Conservation (phyloP, 2,113 vertebrate genomes). For the Camarhynchus parvulus region DNA sequence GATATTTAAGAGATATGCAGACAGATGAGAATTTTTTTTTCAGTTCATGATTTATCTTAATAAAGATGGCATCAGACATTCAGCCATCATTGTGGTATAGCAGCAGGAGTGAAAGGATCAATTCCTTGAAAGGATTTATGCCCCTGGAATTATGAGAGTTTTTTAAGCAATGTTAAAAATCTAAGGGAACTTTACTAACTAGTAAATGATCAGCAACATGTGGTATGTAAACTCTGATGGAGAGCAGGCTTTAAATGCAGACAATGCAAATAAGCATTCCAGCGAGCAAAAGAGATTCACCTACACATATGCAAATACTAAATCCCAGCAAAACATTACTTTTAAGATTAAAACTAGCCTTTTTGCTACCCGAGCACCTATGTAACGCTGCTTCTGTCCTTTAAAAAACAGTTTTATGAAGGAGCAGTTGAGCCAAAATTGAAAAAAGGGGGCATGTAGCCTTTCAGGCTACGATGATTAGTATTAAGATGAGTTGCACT, state of each 20-base stretch:
- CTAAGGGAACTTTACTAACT: not conserved
- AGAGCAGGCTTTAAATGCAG: not conserved
- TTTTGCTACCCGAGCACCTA: not conserved
- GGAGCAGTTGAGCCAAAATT: slow-evolving; percentile 70
- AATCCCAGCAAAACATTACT: not conserved
- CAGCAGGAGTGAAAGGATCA: slow-evolving; percentile 24
- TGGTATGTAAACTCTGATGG: slow-evolving; percentile 24
- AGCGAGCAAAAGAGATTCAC: not conserved
- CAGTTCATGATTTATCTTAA: not conserved
- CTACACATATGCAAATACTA: not conserved
- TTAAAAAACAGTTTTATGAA: slow-evolving; percentile 68
- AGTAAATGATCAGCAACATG: slow-evolving; percentile 48
- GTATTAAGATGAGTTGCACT: slow-evolving; percentile 80
- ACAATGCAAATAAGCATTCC: slow-evolving; percentile 14
- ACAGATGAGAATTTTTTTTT: not conserved
- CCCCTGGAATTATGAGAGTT: not conserved
- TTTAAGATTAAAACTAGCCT: slow-evolving; percentile 22
- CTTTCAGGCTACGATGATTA: slow-evolving; percentile 71
- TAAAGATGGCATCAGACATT: slow-evolving; percentile 15
- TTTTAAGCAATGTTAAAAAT: slow-evolving; percentile 9
- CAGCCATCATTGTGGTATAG: not conserved
- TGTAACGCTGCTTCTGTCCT: slow-evolving; percentile 49
- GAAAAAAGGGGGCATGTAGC: slow-evolving; percentile 64
- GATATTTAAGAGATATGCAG: slow-evolving; percentile 57
- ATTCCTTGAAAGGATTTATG: not conserved